Evolutionary conservation across 2,113 vertebrate genomes (phyloP).

Genomic region (Myxocyprinus asiaticus): DNA sequence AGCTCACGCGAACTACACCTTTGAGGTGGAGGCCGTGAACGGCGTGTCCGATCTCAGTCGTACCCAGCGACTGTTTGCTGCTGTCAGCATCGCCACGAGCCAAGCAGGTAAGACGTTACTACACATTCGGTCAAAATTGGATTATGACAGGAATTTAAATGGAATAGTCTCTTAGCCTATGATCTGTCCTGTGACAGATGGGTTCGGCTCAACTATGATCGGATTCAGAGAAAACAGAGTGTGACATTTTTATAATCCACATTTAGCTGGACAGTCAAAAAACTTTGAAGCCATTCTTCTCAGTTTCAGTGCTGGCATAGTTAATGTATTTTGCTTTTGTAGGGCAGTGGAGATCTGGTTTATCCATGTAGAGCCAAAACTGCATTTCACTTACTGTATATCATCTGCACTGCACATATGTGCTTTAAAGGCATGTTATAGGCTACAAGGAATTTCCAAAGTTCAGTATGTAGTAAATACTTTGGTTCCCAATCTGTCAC

Average conservation of each 20-base stretch:
- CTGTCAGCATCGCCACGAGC: slow-evolving; percentile 93
- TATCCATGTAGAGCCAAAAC: background rate
- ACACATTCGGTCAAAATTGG: background rate
- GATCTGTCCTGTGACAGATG: no score
- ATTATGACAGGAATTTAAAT: no score
- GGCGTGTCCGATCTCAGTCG: slow-evolving; percentile 95
- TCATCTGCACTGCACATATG: no score
- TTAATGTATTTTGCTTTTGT: no score
- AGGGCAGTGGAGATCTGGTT: no score
- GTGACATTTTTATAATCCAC: no score
- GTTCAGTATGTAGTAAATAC: background rate
- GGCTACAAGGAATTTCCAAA: background rate
- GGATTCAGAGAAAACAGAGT: no score
- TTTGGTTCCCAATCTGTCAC: slow-evolving; percentile 30
- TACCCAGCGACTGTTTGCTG: slow-evolving; percentile 95
- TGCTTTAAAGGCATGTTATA: background rate
- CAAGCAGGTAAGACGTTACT: slow-evolving; percentile 90
- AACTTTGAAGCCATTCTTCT: no score
- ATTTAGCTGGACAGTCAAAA: no score
- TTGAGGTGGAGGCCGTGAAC: slow-evolving; percentile 98
- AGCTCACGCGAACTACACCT: slow-evolving; percentile 97
- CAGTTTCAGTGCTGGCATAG: no score
- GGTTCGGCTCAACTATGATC: no score
- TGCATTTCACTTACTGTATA: background rate
- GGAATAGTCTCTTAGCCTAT: no score